Conservation (phyloP, 2,797 vertebrate genomes). For the Psittacula echo region DNA sequence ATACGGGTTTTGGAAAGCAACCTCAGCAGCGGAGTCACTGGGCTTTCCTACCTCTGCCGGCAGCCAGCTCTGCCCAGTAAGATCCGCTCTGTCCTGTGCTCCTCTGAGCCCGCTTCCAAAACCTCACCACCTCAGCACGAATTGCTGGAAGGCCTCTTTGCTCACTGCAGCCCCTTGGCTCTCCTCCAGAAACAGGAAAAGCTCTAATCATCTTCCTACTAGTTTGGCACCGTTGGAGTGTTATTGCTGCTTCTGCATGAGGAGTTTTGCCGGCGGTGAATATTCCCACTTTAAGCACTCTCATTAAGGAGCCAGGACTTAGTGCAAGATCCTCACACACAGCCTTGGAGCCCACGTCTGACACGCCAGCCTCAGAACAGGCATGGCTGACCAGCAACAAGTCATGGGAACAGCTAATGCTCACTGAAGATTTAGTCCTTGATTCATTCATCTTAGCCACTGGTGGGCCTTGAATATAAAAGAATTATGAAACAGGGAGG, state of each 20-base stretch:
- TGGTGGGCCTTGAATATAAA: neutral
- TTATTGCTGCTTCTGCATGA: constrained; percentile 56
- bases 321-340: neutral
- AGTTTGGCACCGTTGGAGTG: constrained; percentile 30
- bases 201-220: constrained; percentile 54
- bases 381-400: neutral
- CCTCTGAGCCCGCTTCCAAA: neutral
- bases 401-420: neutral
- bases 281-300: constrained; percentile 20
- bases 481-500: neutral
- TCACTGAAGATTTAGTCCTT: neutral
- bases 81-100: constrained; percentile 11
- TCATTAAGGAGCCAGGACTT: constrained; percentile 14
- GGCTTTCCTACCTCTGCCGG: neutral
- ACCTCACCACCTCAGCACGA: neutral
- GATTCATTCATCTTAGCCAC: neutral
- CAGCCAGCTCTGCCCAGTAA: neutral
- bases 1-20: neutral
- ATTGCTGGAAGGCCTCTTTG: constrained; percentile 41
- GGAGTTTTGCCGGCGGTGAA: neutral
- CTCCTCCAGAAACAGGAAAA: constrained; percentile 43
- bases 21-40: neutral
- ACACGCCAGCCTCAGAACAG: neutral
- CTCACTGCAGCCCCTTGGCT: constrained; percentile 28
- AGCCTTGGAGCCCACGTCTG: neutral